Percentiles rank a stretch among this genome's conserved stretches.
These are phyloP conservation scores for Bombycilla garrulus DNA, from an alignment of 2,113 vertebrate genomes.

Conservation along the genomic window DNA sequence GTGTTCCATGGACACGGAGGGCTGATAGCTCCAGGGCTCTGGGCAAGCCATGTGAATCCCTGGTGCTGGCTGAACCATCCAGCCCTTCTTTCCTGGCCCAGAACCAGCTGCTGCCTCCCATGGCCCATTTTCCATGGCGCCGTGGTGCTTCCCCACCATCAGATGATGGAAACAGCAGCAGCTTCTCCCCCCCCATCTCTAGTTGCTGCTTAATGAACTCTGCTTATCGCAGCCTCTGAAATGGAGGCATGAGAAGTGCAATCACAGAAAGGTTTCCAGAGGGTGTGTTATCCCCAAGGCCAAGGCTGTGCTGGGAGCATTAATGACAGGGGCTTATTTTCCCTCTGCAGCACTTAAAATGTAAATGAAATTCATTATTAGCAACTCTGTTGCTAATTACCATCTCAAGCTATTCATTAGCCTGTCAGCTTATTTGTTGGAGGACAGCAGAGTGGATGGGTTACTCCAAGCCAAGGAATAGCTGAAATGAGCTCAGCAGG, in stretches of 20 bases:
- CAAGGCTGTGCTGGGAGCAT: neutral
- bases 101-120: neutral
- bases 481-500: constrained; percentile 7
- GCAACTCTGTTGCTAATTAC: constrained; percentile 75
- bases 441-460: constrained; percentile 50
- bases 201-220: constrained; percentile 20
- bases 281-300: neutral
- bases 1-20: neutral
- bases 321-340: constrained; percentile 8
- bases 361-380: constrained; percentile 76
- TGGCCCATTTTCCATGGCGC: neutral
- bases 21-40: neutral
- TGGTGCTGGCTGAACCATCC: neutral
- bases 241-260: neutral
- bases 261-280: neutral
- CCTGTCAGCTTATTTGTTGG: constrained; percentile 68
- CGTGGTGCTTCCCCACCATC: rapidly evolving
- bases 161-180: neutral
- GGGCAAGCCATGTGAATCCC: neutral
- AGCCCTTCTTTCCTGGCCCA: neutral
- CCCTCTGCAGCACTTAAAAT: constrained; percentile 73
- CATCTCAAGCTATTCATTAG: constrained; percentile 76
- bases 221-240: neutral
- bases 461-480: neutral
- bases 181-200: neutral